Evolutionary conservation across 2,888 invertebrate genomes (phyloP), one percentile per base, ranked within the genome.

Genomic region (Yponomeuta sedellus): DNA sequence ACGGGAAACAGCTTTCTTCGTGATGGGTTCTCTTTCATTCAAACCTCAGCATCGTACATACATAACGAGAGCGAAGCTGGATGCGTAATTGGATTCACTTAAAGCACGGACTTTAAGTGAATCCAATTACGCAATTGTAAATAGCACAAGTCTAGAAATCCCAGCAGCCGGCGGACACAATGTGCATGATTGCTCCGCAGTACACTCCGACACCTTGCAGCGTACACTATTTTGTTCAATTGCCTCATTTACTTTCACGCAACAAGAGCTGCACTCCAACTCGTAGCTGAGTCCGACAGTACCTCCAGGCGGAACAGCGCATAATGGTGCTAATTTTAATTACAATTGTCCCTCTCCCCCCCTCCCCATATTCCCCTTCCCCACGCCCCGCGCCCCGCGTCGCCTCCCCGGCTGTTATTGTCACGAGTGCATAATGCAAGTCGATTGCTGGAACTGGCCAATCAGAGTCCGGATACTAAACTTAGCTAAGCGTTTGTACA

Each of bases 301-400:
- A 25, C 44, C 44, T 52, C 44, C 44, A 16, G 59, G 25, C 59
- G 22, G 6, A 25, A 22, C 44, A 16, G 16, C 10, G 59, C 22
- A 78, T 76, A 77, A 78, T 78, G 70, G 77, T 69, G 71, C 77
- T 78, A 78, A 78, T 78, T 77, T 77, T 77, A 78, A 78, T 78
- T 77, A 75, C 71, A 61, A 34, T 57, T 44, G 64, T 58, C 66
- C 61, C 20, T 11, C 59, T 12, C 22, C 59, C 20, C 6, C 59
- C 2, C 59, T 22, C 20, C 20, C n/a, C n/a, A n/a, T n/a, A n/a
- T n/a, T n/a, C n/a, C n/a, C n/a, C n/a, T n/a, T n/a, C n/a, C n/a
- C n/a, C n/a, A n/a, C n/a, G n/a, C n/a, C 59, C 20, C 22, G 20
- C 34, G 8, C 34, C 25, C 34, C 16, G 44, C 44, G 3, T 16